phyloP scores from a whole-genome alignment of 2,113 vertebrate genomes.

The Aphyosemion australe region DNA sequence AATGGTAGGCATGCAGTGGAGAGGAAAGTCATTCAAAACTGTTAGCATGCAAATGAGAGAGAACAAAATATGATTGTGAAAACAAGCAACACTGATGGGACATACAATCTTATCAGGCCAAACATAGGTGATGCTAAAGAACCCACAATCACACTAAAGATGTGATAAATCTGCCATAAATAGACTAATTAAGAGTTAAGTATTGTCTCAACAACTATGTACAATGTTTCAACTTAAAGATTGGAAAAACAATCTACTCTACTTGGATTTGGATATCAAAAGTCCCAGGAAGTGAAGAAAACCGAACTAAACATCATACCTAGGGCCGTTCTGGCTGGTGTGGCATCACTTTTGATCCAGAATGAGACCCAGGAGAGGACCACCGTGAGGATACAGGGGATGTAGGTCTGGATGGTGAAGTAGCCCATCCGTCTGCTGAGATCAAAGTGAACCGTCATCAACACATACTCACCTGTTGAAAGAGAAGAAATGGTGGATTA shows the following conservation, averaged over 20 bases:
- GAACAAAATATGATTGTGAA: background rate
- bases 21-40: constrained; percentile 33
- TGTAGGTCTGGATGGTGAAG: constrained; percentile 98
- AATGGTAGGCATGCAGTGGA: constrained; percentile 62
- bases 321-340: constrained; percentile 92
- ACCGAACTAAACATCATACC: constrained; percentile 71
- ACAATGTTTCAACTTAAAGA: no score
- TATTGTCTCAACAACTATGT: no score
- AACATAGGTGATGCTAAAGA: no score
- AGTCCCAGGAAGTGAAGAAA: no score
- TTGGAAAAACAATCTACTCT: no score
- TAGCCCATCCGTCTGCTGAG: constrained; percentile 97
- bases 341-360: constrained; percentile 98
- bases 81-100: constrained; percentile 24
- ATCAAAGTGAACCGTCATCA: constrained; percentile 97
- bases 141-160: no score
- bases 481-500: background rate
- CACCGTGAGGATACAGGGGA: constrained; percentile 95
- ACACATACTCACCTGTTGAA: constrained; percentile 89
- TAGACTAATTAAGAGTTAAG: no score
- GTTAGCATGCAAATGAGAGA: constrained; percentile 36
- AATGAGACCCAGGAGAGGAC: constrained; percentile 98
- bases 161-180: no score
- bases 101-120: background rate
- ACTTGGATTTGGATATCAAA: no score